These are phyloP conservation scores for Hassar affinis DNA, from an alignment of 2,113 vertebrate species.

Conservation along the genomic window DNA sequence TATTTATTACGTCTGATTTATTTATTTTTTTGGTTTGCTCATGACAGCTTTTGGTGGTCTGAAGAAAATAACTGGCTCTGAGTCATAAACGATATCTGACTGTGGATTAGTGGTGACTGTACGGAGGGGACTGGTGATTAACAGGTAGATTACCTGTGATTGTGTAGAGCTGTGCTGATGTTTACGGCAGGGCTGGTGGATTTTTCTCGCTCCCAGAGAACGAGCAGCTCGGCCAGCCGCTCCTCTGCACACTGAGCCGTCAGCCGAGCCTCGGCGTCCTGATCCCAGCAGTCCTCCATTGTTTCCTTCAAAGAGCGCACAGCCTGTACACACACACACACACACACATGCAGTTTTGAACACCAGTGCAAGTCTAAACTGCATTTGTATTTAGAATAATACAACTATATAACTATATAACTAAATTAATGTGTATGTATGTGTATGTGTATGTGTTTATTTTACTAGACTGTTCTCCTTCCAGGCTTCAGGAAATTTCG, in stretches of 20 bases:
- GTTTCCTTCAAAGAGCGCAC: slow-evolving; percentile 93
- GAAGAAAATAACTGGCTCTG: neutral
- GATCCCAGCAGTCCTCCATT: slow-evolving; percentile 98
- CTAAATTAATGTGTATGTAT: too few species aligned
- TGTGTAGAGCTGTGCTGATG: slow-evolving; percentile 81
- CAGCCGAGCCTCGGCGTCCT: slow-evolving; percentile 92
- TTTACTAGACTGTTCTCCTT: slow-evolving; percentile 97
- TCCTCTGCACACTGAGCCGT: slow-evolving; percentile 95
- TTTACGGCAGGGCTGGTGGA: slow-evolving; percentile 86
- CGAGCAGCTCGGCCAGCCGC: slow-evolving; percentile 88
- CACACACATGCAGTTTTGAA: neutral
- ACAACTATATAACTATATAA: too few species aligned
- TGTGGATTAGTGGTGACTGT: neutral
- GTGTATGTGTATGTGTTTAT: too few species aligned
- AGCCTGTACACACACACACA: slow-evolving; percentile 64
- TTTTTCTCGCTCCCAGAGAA: slow-evolving; percentile 88
- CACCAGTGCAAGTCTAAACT: neutral
- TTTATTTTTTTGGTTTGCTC: neutral
- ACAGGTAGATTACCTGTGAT: slow-evolving; percentile 73
- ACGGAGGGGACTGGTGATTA: neutral
- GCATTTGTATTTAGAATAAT: neutral
- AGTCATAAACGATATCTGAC: neutral
- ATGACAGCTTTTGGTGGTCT: neutral
- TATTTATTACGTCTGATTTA: neutral
- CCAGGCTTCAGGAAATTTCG: slow-evolving; percentile 98